Evolutionary conservation across 1,140 invertebrate species (phyloP).

Genomic region (fruit fly (Drosophila melanogaster)): Release_6_plus_ISO1_MT NT_037436.4:4805001-4805500

Average conservation of each 20-base stretch:
- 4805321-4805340: slow-evolving; percentile 1
- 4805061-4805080: slow-evolving; percentile 71
- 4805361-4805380: slow-evolving; percentile 71
- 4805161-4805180: slow-evolving; percentile 27
- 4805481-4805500: slow-evolving; percentile 39
- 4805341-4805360: slow-evolving; percentile 67
- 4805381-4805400: slow-evolving; percentile 68
- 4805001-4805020: neutral
- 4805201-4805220: slow-evolving; percentile 14
- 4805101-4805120: slow-evolving; percentile 49
- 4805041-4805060: slow-evolving; percentile 64
- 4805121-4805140: slow-evolving; percentile 62
- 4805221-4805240: slow-evolving; percentile 14
- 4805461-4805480: neutral
- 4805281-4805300: slow-evolving; percentile 17
- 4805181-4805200: slow-evolving; percentile 18
- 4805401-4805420: slow-evolving; percentile 42
- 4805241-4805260: slow-evolving; percentile 42
- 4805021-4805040: slow-evolving; percentile 57
- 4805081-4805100: slow-evolving; percentile 73
- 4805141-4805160: slow-evolving; percentile 66
- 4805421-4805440: slow-evolving; percentile 26
- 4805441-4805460: neutral
- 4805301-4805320: slow-evolving; percentile 51
- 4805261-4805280: neutral